Base-by-base conservation (phyloP, 2,113 vertebrate genomes). In the Stigmatopora nigra region DNA sequence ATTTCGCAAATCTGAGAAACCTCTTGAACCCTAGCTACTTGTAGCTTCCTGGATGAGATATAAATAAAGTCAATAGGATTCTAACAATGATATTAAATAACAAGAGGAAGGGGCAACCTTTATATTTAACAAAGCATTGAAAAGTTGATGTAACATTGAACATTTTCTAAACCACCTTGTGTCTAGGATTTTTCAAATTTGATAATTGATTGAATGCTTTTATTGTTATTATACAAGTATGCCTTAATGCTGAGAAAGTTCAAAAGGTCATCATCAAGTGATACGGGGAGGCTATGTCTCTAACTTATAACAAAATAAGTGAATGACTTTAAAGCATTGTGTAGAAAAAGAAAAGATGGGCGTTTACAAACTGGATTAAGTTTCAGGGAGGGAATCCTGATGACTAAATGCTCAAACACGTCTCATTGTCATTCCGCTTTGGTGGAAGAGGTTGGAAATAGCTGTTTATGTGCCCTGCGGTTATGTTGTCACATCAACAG, bases 381-480 rank as follows among this genome's bases (percentile, higher is more conserved):
- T 44, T 61, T 67, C 65, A 58, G 41, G 59, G 14, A 65, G 44
- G 66, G 63, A 72, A 59, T 72, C 62, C 53, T 22, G 7, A 64
- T 68, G 56, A 75, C 68, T 73, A 71, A 72, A n/a, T 20, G 8
- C 44, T 48, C 3, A 74, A 77, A 77, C 67, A 70, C 12, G 17
- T 60, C 41, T 45, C 63, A 38, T 19, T 36, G 64, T 67, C 64
- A 48, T 31, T 59, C 16, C 51, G 9, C 31, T 52, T 5, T 7
- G 41, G 16, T 16, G 31, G 61, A 41, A 64, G 41, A 44, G 20
- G 60, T 56, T 53, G 64, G 35, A 47, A 15, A 16, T 16, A 17
- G 64, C 46, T 45, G 47, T 81, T 84, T 78, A 52, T 15, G 64
- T 71, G 74, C 68, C 76, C 74, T 38, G 19, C 49, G 63, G 79